Percentiles rank a stretch among this genome's conserved stretches.
Evolutionary conservation across 2,888 invertebrate genomes (phyloP).

Genomic region (Atrina japonica): DNA sequence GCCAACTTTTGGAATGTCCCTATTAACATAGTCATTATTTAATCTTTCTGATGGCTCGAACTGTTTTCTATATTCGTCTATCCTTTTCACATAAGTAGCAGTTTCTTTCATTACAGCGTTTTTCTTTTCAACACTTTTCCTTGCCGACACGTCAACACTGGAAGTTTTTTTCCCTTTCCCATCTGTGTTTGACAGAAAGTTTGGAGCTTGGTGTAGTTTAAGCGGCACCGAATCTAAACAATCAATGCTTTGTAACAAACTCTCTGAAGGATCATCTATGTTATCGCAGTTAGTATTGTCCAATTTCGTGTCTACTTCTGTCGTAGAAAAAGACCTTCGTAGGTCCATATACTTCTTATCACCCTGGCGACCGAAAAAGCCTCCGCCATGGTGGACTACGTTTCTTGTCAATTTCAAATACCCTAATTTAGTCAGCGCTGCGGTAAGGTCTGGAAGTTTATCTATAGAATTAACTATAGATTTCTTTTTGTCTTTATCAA

Average conservation of each 20-base stretch:
- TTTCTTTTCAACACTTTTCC: too few relatives aligned
- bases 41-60: too few relatives aligned
- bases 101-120: too few relatives aligned
- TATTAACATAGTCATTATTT: too few relatives aligned
- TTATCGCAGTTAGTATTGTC: not conserved
- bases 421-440: slow-evolving; percentile 35
- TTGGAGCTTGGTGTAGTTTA: not conserved
- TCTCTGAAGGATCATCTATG: not conserved
- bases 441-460: slow-evolving; percentile 36
- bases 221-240: not conserved
- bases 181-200: not conserved
- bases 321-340: slow-evolving; percentile 18
- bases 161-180: slow-evolving; percentile 1
- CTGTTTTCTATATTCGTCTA: too few relatives aligned
- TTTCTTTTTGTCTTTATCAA: slow-evolving; percentile 9
- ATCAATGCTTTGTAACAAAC: not conserved
- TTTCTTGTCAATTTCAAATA: slow-evolving; percentile 38
- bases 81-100: too few relatives aligned
- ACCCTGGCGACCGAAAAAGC: slow-evolving; percentile 38
- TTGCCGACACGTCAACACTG: not conserved
- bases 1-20: too few relatives aligned
- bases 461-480: slow-evolving; percentile 27
- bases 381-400: slow-evolving; percentile 43
- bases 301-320: not conserved
- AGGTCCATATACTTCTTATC: slow-evolving; percentile 23